phyloP scores from a whole-genome alignment of 1,140 invertebrate genomes.

The Calliphora vicina region DNA sequence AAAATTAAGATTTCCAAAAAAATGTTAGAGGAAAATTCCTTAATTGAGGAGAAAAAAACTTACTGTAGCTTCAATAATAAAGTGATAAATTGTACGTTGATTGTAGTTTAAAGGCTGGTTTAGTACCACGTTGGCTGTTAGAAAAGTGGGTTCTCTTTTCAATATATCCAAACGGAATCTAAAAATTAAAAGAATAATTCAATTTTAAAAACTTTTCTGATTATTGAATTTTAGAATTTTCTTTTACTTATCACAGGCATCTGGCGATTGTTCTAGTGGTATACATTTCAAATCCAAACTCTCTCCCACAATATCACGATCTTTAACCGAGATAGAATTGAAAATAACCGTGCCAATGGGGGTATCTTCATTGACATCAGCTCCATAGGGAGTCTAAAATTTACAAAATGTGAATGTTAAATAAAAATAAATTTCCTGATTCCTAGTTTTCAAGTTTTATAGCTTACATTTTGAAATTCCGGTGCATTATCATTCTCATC shows the following conservation, averaged over 20 bases:
- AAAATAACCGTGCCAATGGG: conserved; percentile 78
- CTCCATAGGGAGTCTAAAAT: conserved; percentile 77
- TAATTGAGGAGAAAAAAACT: conserved; percentile 64
- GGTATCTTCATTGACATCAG: conserved; percentile 80
- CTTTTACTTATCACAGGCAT: conserved; percentile 56
- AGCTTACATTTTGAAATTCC: conserved; percentile 75
- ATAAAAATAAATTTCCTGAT: no score
- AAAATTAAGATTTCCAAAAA: conserved; percentile 39
- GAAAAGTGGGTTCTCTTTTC: conserved; percentile 71
- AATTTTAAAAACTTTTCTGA: background rate
- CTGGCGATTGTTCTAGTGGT: conserved; percentile 54
- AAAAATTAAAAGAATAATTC: background rate
- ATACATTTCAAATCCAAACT: conserved; percentile 79
- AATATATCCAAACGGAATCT: conserved; percentile 74
- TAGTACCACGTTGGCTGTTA: conserved; percentile 73
- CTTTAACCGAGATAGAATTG: conserved; percentile 75
- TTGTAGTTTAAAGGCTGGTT: conserved; percentile 74
- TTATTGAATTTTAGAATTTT: background rate
- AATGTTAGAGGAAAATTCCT: background rate
- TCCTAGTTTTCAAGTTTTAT: background rate
- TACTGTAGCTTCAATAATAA: conserved; percentile 75
- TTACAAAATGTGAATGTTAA: background rate
- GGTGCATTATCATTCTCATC: conserved; percentile 92
- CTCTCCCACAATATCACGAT: conserved; percentile 81
- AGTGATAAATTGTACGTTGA: conserved; percentile 77